Base-by-base conservation (phyloP, 2,113 vertebrate species). In the Plectropomus leopardus region DNA sequence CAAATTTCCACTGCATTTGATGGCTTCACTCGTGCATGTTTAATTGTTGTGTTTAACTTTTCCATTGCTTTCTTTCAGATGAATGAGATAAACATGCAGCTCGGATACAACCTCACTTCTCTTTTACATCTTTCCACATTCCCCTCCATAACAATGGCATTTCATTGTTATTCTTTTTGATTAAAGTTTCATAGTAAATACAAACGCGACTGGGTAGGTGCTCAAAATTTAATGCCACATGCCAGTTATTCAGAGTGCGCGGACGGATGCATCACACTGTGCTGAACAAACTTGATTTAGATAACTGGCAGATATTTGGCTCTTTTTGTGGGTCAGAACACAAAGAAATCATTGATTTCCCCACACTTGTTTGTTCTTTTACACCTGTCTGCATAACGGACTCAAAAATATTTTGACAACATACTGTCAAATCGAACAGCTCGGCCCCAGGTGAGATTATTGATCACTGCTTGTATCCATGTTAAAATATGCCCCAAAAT, bases 101-200 rank as follows among this genome's bases (percentile, higher is more conserved):
- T 13, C 1, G n/a, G 69, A 51, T 32, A 54, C 64, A 44, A 17
- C 44, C 42, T 44, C 7, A n/a, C 16, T 53, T 72, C 57, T 34
- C 68, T 51, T 54, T 66, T 16, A 32, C 28, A 57, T 68, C 24
- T 57, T 80, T 74, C 50, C 23, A 42, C 36, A 60, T 82, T 75
- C 55, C 42, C 82, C 84, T 82, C 76, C n/a, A 74, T 71, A 60
- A 24, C 16, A 8, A 60, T 21, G 45, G 15, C 7, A 17, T 30
- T 5, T 24, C 44, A 68, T 72, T 59, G 48, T 32, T 64, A 78
- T 83, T 88, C 76, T 40, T 69, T 86, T 77, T 88, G 77, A 90
- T 90, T 66, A 84, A 91, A 82, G 24, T 76, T 88, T 71, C 0
- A 89, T 78, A 28, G 54, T 54, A 54, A 44, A 88, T 70, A 71